Evolutionary conservation across 2,888 invertebrate species (phyloP).

Genomic region (Gymnosoma rotundatum): DNA sequence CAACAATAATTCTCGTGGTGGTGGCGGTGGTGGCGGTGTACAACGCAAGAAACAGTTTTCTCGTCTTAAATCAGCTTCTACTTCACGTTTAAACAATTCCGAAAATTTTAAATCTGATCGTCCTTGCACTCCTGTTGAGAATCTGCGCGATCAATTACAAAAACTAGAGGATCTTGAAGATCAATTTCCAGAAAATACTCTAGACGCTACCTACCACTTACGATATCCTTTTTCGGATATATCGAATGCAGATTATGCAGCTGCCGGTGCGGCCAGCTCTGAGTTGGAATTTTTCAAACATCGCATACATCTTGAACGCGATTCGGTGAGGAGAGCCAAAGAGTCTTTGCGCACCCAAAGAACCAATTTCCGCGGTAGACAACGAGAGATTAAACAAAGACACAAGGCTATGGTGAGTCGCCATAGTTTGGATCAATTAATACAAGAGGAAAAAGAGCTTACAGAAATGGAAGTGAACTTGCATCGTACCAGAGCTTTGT

Average conservation of each 20-base stretch:
- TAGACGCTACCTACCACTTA: constrained; percentile 89
- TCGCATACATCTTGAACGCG: constrained; percentile 90
- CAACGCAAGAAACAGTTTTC: constrained; percentile 87
- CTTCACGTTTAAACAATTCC: constrained; percentile 86
- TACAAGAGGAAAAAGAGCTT: constrained; percentile 90
- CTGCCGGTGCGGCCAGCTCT: constrained; percentile 83
- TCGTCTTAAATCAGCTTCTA: constrained; percentile 87
- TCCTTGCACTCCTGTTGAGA: constrained; percentile 89
- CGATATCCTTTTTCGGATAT: constrained; percentile 91
- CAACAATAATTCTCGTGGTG: constrained; percentile 79
- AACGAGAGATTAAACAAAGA: constrained; percentile 84
- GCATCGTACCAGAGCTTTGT: constrained; percentile 89
- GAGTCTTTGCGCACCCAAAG: constrained; percentile 88
- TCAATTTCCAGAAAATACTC: constrained; percentile 88
- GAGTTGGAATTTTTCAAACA: constrained; percentile 93
- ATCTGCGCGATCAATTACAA: constrained; percentile 89
- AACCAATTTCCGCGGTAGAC: constrained; percentile 86
- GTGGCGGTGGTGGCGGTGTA: constrained; percentile 70
- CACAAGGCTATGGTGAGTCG: constrained; percentile 77
- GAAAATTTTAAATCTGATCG: constrained; percentile 80
- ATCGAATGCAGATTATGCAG: constrained; percentile 78
- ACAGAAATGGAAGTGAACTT: constrained; percentile 93
- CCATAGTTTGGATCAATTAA: constrained; percentile 80
- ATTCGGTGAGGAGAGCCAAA: constrained; percentile 91
- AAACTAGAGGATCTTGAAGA: constrained; percentile 92